Conservation (phyloP, 2,797 vertebrate species). For the Triplophysa bombifrons region DNA sequence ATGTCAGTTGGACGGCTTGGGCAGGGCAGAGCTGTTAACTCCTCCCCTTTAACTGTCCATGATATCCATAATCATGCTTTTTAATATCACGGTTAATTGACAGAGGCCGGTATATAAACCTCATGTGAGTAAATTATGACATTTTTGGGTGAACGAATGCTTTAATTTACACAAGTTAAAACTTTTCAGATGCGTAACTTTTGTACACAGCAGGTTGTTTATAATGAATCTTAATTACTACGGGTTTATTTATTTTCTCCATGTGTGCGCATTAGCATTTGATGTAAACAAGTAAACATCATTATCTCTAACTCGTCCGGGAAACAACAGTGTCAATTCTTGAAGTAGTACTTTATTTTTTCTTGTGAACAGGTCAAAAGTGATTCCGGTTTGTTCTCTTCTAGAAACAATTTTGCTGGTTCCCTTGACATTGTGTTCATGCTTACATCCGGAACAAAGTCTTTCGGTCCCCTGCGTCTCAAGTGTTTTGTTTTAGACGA, state of each 20-base stretch:
- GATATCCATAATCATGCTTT: no score
- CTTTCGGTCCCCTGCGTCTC: conserved; percentile 23
- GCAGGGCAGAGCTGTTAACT: no score
- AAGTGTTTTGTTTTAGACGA: conserved; percentile 33
- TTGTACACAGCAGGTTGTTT: not conserved
- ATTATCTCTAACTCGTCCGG: not conserved
- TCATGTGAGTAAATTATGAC: not conserved
- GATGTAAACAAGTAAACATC: not conserved
- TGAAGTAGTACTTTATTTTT: not conserved
- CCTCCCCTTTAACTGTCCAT: no score
- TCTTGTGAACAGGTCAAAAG: not conserved
- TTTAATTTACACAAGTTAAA: conserved; percentile 14
- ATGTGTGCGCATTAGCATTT: not conserved
- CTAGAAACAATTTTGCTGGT: conserved; percentile 1
- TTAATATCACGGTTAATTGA: no score
- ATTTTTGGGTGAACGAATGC: not conserved
- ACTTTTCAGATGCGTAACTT: not conserved
- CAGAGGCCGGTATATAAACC: no score
- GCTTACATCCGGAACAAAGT: conserved; percentile 31
- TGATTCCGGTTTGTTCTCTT: not conserved
- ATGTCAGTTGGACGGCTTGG: no score
- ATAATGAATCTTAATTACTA: not conserved
- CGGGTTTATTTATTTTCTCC: not conserved
- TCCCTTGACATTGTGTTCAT: conserved; percentile 26
- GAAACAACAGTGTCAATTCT: not conserved